A percentile compares a stretch with the other conserved stretches of the same genome.
These are phyloP conservation scores for Atrichornis clamosus DNA, from an alignment of 2,113 vertebrate genomes.

Conservation along the genomic window DNA sequence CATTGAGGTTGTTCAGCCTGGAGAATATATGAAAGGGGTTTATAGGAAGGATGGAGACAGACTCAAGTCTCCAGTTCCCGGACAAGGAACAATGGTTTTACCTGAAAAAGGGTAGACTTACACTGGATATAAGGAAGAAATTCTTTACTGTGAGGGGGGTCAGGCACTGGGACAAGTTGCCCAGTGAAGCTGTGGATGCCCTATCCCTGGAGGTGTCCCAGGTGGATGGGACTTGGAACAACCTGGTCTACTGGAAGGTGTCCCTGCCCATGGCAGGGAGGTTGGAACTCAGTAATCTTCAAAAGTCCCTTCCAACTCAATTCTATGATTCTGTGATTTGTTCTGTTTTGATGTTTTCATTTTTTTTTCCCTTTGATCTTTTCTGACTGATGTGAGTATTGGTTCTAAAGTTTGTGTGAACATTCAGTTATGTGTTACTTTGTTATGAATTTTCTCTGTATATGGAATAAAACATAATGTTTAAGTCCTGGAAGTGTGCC, in stretches of 20 bases:
- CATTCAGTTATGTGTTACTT: neutral
- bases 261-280: neutral
- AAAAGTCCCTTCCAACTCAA: neutral
- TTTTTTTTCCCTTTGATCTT: neutral
- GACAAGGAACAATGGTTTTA: neutral
- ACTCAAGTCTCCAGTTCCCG: neutral
- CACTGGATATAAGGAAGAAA: neutral
- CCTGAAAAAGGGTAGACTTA: neutral
- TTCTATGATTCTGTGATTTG: neutral
- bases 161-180: neutral
- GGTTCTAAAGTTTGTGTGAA: neutral
- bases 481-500: neutral
- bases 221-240: neutral
- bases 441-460: neutral
- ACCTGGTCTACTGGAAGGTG: neutral
- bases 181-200: neutral
- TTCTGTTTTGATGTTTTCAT: neutral
- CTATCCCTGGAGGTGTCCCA: neutral
- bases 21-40: neutral
- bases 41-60: neutral
- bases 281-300: neutral
- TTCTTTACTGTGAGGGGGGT: neutral
- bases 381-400: neutral
- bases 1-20: neutral
- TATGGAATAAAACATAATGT: neutral